Percentiles rank a stretch among this genome's conserved stretches.
phyloP scores from a whole-genome alignment of 2,113 vertebrate species.

The Danionella cerebrum region DNA sequence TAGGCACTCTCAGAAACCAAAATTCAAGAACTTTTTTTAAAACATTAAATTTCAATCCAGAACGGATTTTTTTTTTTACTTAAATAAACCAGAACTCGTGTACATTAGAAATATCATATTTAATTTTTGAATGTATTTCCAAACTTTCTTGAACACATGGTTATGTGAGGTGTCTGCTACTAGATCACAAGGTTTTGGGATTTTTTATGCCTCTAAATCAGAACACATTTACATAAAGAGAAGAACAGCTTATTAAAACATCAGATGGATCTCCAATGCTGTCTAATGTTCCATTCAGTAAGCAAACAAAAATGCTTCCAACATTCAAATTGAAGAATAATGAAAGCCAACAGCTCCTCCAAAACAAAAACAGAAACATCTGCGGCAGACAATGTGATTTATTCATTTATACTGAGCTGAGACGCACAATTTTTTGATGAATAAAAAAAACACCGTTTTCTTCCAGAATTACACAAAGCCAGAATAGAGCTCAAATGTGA shows the following conservation, averaged over 20 bases:
- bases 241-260: conserved; percentile 10
- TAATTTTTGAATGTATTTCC: too few species aligned
- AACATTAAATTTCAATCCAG: too few species aligned
- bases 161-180: neutral
- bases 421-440: conserved; percentile 22
- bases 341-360: conserved; percentile 16
- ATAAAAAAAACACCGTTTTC: conserved; percentile 23
- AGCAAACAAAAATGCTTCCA: conserved; percentile 23
- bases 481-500: neutral
- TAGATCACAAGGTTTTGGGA: neutral
- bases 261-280: neutral
- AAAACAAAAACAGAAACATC: conserved; percentile 23
- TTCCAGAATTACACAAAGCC: conserved; percentile 1
- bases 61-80: too few species aligned
- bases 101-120: too few species aligned
- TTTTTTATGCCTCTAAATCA: neutral
- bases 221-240: neutral
- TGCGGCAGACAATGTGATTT: conserved; percentile 20
- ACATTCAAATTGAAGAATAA: conserved; percentile 25
- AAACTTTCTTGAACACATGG: neutral
- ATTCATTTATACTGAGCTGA: conserved; percentile 28
- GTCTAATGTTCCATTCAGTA: conserved; percentile 17
- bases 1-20: too few species aligned
- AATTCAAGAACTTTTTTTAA: too few species aligned
- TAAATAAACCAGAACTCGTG: too few species aligned